Evolutionary conservation across 1,140 invertebrate species (phyloP).

Genomic region (Diachasmimorpha longicaudata): DNA sequence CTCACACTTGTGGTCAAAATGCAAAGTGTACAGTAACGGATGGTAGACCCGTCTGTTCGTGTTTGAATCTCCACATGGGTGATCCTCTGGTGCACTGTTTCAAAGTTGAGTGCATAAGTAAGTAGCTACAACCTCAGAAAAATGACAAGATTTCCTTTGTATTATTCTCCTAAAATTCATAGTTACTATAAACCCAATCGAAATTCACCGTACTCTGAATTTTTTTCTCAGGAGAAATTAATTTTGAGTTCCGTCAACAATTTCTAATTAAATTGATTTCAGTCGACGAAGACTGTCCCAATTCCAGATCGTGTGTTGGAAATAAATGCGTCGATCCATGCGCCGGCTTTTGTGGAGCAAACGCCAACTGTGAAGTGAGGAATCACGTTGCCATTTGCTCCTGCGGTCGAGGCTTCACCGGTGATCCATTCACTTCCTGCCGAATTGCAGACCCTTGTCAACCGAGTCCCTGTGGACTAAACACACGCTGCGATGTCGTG

Average conservation of each 20-base stretch:
- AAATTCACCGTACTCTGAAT: too few relatives aligned
- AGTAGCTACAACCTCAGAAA: slow-evolving; percentile 35
- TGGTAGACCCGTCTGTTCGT: slow-evolving; percentile 66
- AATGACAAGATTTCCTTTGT: too few relatives aligned
- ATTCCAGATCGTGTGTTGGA: slow-evolving; percentile 63
- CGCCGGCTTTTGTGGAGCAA: slow-evolving; percentile 66
- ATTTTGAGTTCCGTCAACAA: too few relatives aligned
- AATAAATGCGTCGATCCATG: slow-evolving; percentile 69
- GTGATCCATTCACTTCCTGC: slow-evolving; percentile 77
- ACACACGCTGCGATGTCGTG: slow-evolving; percentile 79
- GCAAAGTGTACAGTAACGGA: slow-evolving; percentile 62
- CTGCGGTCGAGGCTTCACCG: slow-evolving; percentile 76
- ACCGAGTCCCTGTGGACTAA: slow-evolving; percentile 78
- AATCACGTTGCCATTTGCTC: slow-evolving; percentile 71
- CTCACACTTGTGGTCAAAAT: slow-evolving; percentile 62
- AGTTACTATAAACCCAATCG: slow-evolving; percentile 1
- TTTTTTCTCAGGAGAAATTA: too few relatives aligned
- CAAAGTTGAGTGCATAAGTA: slow-evolving; percentile 65
- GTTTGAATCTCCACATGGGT: slow-evolving; percentile 67
- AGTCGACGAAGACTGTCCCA: slow-evolving; percentile 61
- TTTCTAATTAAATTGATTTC: too few relatives aligned
- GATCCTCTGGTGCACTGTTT: slow-evolving; percentile 65
- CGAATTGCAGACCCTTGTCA: slow-evolving; percentile 69
- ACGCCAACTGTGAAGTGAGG: slow-evolving; percentile 68
- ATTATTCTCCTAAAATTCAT: slow-evolving; percentile 7